Base-by-base conservation (phyloP, 1,140 invertebrate species). In the Solenopsis invicta region DNA sequence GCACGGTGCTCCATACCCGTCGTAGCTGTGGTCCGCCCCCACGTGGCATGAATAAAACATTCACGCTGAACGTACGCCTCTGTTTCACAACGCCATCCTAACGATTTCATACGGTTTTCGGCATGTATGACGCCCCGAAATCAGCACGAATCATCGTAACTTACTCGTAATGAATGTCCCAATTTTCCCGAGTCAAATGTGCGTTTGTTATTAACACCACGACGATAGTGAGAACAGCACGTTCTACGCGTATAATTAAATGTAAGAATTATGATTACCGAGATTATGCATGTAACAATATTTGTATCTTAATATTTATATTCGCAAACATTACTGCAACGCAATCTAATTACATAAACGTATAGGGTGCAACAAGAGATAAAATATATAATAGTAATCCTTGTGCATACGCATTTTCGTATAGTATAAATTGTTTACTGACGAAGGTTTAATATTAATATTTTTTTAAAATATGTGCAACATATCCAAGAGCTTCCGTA, bases 1-100 rank as follows among this genome's bases (percentile, higher is more conserved):
- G 71, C 85, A 64, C 52, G 77, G 67, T 77, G 61, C 71, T 85
- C 54, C 52, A 75, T 75, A 61, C 67, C 48, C 78, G 78, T 74
- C 74, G 34, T 21, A 24, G 66, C 52, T 82, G 41, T 12, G 67
- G 37, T 61, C 80, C 80, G 69, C 69, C 29, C 66, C 24, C 50
- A 52, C 66, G 56, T 74, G 48, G 67, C 62, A 84, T 87, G 88
- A 89, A 89, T 89, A 89, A 89, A 89, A 89, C 86, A 89, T 87
- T 41, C 61, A 24, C 74, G 56, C 74, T 77, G 64, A 86, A 88
- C 48, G 82, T 88, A 87, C 80, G 64, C 76, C 76, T 54, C 74
- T 86, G 85, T 86, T 80, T 86, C 75, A 80, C 76, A 67, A 54
- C 52, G 61, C 52, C 41, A 29, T 80, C 48, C 74, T 67, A 85